These are phyloP conservation scores for Athalia circularis DNA, from an alignment of 2,888 invertebrate species.

Conservation along the genomic window DNA sequence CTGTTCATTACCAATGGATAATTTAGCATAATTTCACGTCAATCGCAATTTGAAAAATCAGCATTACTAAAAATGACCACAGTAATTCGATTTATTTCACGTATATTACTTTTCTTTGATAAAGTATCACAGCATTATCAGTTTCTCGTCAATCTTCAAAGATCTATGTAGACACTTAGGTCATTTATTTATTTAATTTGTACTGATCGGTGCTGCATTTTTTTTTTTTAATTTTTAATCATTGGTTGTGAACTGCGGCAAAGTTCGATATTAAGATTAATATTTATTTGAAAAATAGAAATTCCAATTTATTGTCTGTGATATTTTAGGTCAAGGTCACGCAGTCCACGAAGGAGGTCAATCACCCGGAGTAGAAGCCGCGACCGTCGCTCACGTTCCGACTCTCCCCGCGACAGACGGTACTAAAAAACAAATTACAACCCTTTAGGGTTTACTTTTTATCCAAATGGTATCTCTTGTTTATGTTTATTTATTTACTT, in stretches of 20 bases:
- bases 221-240: neutral
- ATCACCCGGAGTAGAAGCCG: conserved; percentile 71
- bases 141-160: no score
- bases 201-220: neutral
- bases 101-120: neutral
- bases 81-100: neutral
- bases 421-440: conserved; percentile 57
- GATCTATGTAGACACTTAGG: neutral
- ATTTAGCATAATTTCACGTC: neutral
- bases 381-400: conserved; percentile 72
- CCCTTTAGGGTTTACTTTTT: neutral
- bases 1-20: conserved; percentile 47
- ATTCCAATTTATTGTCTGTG: conserved; percentile 49
- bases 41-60: neutral
- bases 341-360: conserved; percentile 71
- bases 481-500: neutral
- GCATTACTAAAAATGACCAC: neutral
- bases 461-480: neutral
- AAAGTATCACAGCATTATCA: no score
- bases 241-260: conserved; percentile 11
- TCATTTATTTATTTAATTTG: neutral
- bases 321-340: conserved; percentile 71
- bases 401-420: conserved; percentile 71
- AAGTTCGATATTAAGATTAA: conserved; percentile 31
- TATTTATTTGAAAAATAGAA: conserved; percentile 17